Evolutionary conservation across 1,140 invertebrate species (phyloP).

Genomic region (Dendroctonus ponderosae): DNA sequence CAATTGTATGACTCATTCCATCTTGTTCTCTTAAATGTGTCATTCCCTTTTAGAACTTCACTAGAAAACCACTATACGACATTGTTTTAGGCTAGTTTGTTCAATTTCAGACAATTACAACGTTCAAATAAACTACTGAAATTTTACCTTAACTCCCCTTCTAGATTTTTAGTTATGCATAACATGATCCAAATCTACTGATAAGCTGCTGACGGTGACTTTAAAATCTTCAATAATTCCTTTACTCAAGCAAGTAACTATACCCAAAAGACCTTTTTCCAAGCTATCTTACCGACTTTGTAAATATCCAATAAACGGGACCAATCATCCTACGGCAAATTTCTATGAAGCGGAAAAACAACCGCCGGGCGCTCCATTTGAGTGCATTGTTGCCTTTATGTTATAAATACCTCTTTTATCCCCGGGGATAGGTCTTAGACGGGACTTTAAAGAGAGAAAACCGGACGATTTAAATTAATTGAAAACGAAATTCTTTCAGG

Average conservation of each 20-base stretch:
- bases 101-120: too few species aligned
- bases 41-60: too few species aligned
- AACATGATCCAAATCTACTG: too few species aligned
- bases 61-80: too few species aligned
- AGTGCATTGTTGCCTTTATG: constrained; percentile 43
- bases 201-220: too few species aligned
- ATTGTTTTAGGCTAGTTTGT: too few species aligned
- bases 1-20: too few species aligned
- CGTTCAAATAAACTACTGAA: too few species aligned
- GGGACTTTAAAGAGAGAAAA: constrained; percentile 32
- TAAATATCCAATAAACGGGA: constrained; percentile 32
- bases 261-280: constrained; percentile 10
- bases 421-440: constrained; percentile 21
- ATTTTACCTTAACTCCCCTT: too few species aligned
- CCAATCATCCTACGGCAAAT: constrained; percentile 24
- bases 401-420: constrained; percentile 42
- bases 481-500: constrained; percentile 40
- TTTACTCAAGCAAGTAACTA: constrained; percentile 1
- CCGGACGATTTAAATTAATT: constrained; percentile 39
- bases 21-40: too few species aligned
- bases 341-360: constrained; percentile 31
- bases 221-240: too few species aligned
- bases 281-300: constrained; percentile 19
- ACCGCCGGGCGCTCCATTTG: constrained; percentile 37
- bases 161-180: too few species aligned